Evolutionary conservation across 2,113 vertebrate species (phyloP), one percentile per base, ranked within the genome.

Genomic region (Saccopteryx bilineata): DNA sequence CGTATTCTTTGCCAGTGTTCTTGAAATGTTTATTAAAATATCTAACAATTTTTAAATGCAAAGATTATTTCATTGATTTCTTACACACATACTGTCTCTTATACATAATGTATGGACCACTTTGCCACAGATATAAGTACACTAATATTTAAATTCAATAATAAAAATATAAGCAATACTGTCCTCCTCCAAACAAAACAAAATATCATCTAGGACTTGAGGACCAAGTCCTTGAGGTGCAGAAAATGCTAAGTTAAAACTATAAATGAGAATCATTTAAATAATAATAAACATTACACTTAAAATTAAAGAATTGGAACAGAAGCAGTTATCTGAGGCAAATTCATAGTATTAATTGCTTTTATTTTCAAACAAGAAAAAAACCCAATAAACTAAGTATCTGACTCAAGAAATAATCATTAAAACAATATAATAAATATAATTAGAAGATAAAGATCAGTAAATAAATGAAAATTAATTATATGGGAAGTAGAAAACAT

Each of bases 321-420:
- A 94, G 79, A 74, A 79, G 28, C 74, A 89, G 24, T 81, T 89
- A 79, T 79, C 63, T 96, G 79, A 95, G 83, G 92, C 74, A 82
- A 95, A 96, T 93, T 93, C 63, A 96, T 91, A 96, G 63, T 31
- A 80, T 23, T 76, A 84, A 52, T 74, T 52, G 4, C 8, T 87
- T 94, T 93, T 21, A 87, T 61, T 69, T 58, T 58, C 17, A 79
- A 89, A 82, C 23, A 26, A 85, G 50, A 26, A 28, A 75, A 68
- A 66, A 80, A 56, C 18, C 79, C 92, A 82, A 68, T 84, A 72
- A 82, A 61, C 39, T 46, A 95, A 92, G 63, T 33, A 52, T 56
- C 72, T 83, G 19, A 9, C 48, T 88, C 19, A 85, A 80, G 19
- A 82, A 81, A 3, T 28, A 26, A 86, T 66, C 50, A 60, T 76